Evolutionary conservation across 2,888 invertebrate species (phyloP).

Genomic region (Hyalella azteca): DNA sequence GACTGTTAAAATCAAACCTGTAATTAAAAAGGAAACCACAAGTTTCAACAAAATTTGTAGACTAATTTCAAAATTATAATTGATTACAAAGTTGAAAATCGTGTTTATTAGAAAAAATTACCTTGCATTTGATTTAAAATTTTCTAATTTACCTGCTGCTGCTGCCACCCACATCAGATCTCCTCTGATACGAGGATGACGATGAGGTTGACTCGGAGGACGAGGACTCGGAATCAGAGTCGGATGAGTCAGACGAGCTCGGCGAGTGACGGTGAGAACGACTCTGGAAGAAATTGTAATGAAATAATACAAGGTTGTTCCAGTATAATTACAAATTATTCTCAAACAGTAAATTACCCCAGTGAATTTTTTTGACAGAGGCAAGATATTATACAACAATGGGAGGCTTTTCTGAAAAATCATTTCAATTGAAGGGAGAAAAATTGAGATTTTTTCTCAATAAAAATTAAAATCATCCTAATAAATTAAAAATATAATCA

Average conservation of each 20-base stretch:
- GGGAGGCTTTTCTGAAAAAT: not conserved
- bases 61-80: not conserved
- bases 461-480: too few species aligned
- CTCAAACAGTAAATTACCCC: too few species aligned
- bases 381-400: too few species aligned
- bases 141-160: not conserved
- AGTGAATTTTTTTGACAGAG: too few species aligned
- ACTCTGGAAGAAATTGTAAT: not conserved
- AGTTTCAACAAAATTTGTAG: not conserved
- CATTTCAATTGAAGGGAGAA: not conserved
- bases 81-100: not conserved
- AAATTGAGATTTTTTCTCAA: too few species aligned
- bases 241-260: not conserved
- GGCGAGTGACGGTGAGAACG: constrained; percentile 23
- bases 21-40: not conserved
- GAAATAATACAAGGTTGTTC: too few species aligned
- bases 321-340: too few species aligned
- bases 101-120: not conserved
- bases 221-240: constrained; percentile 18
- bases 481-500: not conserved
- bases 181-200: not conserved
- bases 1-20: too few species aligned
- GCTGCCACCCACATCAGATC: not conserved
- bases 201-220: not conserved
- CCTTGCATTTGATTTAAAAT: not conserved